These are phyloP conservation scores for Drosophila lini DNA, from an alignment of 1,140 invertebrate genomes.

Conservation along the genomic window DNA sequence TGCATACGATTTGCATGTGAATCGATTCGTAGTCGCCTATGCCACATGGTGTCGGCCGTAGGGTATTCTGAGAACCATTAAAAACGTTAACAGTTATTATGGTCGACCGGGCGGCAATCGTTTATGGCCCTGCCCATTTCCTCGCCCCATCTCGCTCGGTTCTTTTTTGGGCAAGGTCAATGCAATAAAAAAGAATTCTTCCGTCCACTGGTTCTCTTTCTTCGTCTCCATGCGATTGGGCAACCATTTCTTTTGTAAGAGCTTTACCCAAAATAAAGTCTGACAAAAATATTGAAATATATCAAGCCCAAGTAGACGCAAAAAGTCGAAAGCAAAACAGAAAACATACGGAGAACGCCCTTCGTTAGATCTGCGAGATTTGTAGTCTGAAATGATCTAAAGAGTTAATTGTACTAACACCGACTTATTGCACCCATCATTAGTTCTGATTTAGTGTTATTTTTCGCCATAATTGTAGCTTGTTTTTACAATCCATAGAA, in stretches of 20 bases:
- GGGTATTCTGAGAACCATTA: conserved; percentile 22
- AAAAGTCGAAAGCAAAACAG: not conserved
- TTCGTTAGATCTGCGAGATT: not conserved
- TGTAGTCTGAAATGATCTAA: not conserved
- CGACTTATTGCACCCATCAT: not conserved
- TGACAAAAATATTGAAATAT: conserved; percentile 10
- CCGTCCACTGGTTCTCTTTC: conserved; percentile 21
- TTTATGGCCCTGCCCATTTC: conserved; percentile 49
- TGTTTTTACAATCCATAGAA: not conserved
- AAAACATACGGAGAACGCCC: not conserved
- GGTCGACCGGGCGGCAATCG: conserved; percentile 9
- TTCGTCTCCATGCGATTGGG: conserved; percentile 6
- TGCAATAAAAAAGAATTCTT: conserved; percentile 58
- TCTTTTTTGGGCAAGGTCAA: conserved; percentile 76
- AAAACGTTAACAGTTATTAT: conserved; percentile 42
- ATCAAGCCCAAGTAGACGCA: conserved; percentile 4
- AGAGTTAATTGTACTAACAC: not conserved
- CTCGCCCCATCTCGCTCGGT: conserved; percentile 27
- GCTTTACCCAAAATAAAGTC: conserved; percentile 20
- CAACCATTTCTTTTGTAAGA: conserved; percentile 39
- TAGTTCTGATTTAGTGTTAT: not conserved
- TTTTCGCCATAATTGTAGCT: not conserved
- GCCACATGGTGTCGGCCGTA: not conserved
- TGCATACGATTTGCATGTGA: conserved; percentile 63
- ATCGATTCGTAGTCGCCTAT: conserved; percentile 12